These are phyloP conservation scores for Numenius arquata DNA, from an alignment of 2,113 vertebrate species.

Conservation along the genomic window DNA sequence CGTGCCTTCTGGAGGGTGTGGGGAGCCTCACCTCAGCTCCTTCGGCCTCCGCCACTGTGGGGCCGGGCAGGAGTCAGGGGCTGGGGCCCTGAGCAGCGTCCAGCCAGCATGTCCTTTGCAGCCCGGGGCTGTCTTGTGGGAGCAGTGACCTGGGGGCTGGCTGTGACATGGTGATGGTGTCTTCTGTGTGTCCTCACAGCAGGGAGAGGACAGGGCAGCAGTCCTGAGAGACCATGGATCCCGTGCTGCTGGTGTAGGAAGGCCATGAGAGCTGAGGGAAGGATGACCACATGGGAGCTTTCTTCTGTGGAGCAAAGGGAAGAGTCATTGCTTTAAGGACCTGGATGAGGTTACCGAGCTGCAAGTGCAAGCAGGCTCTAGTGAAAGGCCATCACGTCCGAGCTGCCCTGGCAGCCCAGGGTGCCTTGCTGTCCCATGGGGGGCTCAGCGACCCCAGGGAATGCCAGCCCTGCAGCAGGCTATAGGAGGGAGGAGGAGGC, in stretches of 20 bases:
- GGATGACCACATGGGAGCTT: fast-evolving
- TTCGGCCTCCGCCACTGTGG: not conserved
- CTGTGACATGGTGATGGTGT: not conserved
- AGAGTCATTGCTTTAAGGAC: not conserved
- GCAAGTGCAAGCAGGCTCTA: not conserved
- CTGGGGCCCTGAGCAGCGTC: fast-evolving
- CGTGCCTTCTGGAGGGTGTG: not conserved
- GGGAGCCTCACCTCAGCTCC: not conserved
- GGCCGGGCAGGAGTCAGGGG: not conserved
- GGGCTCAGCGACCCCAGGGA: not conserved
- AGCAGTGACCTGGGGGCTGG: not conserved
- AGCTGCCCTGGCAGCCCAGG: not conserved
- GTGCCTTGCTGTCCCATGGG: fast-evolving
- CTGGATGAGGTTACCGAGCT: not conserved
- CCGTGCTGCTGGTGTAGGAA: not conserved
- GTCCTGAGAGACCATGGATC: not conserved
- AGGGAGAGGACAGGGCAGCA: not conserved
- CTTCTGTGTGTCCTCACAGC: not conserved
- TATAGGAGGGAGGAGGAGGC: not conserved
- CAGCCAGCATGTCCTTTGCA: fast-evolving
- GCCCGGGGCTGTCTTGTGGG: not conserved
- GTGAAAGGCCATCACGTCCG: not conserved
- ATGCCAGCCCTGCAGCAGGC: not conserved
- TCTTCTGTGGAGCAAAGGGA: not conserved
- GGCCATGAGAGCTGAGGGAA: not conserved